Evolutionary conservation across 2,888 invertebrate genomes (phyloP), one percentile per base, ranked within the genome.

Genomic region (Drosophila lacicola): DNA sequence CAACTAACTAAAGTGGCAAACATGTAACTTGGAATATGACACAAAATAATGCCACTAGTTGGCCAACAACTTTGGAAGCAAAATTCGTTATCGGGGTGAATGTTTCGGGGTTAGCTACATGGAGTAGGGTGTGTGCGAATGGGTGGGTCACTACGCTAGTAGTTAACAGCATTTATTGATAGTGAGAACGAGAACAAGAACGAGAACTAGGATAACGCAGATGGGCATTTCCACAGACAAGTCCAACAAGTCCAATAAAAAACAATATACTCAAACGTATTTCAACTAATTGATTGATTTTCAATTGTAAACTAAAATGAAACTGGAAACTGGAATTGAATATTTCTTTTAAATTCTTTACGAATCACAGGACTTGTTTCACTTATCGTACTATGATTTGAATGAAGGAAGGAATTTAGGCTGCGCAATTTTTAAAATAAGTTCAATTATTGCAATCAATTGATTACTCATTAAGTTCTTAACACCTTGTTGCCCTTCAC

Each of bases 21-120:
- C 51, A 65, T 46, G 61, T 36, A 45, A 70, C 58, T 51, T 55
- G 62, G 10, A 60, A 64, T 37, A 74, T 51, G 21, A 62, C 42
- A 68, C 50, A 58, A 65, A 57, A 47, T 25, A 75, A 62, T 63
- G 68, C 75, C 68, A 71, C 75, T 71, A 75, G 17, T 60, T 78
- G 78, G 70, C 70, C 58, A 66, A 70, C 36, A 64, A 58, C 45
- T 61, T 57, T 39, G 14, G 19, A n/a, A 61, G 17, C 3, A 14
- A 17, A 25, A 25, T 21, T 25, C n/a, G 19, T 29, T 51, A 36
- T 51, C 42, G 46, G 29, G 13, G 33, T 36, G n/a, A 1, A 5
- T 13, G 50, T 29, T 17, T 25, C 21, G 9, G 33, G 37, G 21
- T 33, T 9, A 21, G 9, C n/a, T 29, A 41, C 4, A 3, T 41